Base-by-base conservation (phyloP, 2,888 invertebrate genomes). In the Achlya flavicornis region DNA sequence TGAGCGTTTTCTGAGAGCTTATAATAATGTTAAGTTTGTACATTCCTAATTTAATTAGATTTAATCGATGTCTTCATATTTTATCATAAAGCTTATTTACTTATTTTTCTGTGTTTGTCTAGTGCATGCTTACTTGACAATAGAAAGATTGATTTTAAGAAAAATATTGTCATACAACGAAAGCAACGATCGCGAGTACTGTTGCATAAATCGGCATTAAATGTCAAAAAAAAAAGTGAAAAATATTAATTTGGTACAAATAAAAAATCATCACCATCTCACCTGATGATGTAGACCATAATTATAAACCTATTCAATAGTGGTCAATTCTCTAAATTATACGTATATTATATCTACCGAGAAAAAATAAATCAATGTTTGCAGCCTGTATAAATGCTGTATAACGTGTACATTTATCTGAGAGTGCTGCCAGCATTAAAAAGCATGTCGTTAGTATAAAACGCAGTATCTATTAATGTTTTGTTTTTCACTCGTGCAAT, bases 1-100 rank as follows among this genome's bases (percentile, higher is more conserved):
- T 66, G 68, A 67, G 70, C 70, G 73, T 70, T 72, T 64, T 75
- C 64, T 69, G 72, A 78, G 77, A 79, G 80, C 77, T 80, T 80
- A 80, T 68, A 61, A 73, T 80, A 78, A 78, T 73, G 73, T 85
- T 88, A 87, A 86, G 84, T 90, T 89, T 86, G 83, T 89, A 91
- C 91, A 91, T 91, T 91, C 91, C 91, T 88, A 83, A 75, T 80
- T 80, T 80, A 80, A 73, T 75, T 77, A 79, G 77, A 74, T 73
- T 59, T 66, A 66, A 66, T 64, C n/a, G 66, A 63, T 53, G 65
- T 62, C 12, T 66, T 65, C 64, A 72, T 63, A 60, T 68, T 66
- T 68, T 65, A 61, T 66, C 66, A 65, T 61, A 38, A 38, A 16
- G 61, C 61, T 65, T 63, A 65, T 58, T 63, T 59, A 64, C n/a